Evolutionary conservation across 2,797 vertebrate genomes (phyloP).

Genomic region (Onychomys torridus): DNA sequence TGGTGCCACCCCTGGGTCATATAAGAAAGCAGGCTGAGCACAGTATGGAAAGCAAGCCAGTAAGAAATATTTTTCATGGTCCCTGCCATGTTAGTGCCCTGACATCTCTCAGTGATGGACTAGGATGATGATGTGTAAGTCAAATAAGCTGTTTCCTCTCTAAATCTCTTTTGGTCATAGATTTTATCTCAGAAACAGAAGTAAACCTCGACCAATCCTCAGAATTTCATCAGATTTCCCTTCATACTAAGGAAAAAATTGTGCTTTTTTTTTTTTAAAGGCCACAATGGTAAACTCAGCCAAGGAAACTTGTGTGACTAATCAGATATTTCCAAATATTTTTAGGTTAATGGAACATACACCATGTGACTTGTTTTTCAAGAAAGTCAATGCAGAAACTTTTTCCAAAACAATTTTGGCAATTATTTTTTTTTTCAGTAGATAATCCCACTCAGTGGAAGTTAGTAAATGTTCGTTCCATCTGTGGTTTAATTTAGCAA

Average conservation of each 20-base stretch:
- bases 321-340: neutral
- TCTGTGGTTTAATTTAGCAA: conserved; percentile 58
- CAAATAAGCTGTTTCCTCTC: neutral
- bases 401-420: conserved; percentile 4
- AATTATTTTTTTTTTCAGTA: neutral
- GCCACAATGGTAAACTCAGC: neutral
- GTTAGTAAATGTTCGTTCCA: neutral
- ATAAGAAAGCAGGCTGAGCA: neutral
- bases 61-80: neutral
- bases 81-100: neutral
- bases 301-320: neutral
- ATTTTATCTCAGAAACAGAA: neutral
- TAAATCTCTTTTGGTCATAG: neutral
- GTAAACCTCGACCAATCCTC: neutral
- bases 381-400: neutral
- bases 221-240: neutral
- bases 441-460: neutral
- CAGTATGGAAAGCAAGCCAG: neutral
- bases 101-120: neutral
- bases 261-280: neutral
- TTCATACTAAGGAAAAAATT: neutral
- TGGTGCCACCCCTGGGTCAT: neutral
- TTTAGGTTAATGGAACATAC: neutral
- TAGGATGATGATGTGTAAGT: neutral
- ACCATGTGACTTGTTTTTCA: neutral